These are phyloP conservation scores for Hycleus phaleratus DNA, from an alignment of 1,140 invertebrate species.

Conservation along the genomic window DNA sequence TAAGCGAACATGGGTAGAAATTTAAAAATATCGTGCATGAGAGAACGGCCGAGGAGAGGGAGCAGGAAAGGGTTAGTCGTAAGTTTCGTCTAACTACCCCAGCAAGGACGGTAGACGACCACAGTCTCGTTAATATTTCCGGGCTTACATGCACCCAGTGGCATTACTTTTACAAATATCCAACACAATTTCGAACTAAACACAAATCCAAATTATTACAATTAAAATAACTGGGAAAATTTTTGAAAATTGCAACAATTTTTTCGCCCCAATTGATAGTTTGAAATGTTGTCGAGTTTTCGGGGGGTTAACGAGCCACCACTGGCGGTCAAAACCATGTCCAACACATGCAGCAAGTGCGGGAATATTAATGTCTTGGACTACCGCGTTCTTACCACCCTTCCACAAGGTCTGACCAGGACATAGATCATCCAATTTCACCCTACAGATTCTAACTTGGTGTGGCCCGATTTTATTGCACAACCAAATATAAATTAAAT, in stretches of 20 bases:
- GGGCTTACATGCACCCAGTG: slow-evolving; percentile 7
- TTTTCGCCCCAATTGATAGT: no score
- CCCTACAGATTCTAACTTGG: slow-evolving; percentile 18
- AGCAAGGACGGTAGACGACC: slow-evolving; percentile 16
- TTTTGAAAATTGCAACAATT: no score
- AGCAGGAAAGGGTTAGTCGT: slow-evolving; percentile 22
- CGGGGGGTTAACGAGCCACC: slow-evolving; percentile 11
- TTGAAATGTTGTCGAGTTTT: neutral
- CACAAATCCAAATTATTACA: no score
- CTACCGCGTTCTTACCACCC: slow-evolving; percentile 37
- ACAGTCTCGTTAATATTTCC: slow-evolving; percentile 13
- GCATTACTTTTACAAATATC: neutral
- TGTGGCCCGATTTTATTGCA: slow-evolving; percentile 40
- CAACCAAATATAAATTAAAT: slow-evolving; percentile 42
- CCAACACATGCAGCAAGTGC: slow-evolving; percentile 35
- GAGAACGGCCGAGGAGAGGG: neutral
- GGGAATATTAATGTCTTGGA: slow-evolving; percentile 41
- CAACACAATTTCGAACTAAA: no score
- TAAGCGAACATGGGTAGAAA: slow-evolving; percentile 19
- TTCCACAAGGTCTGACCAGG: slow-evolving; percentile 33
- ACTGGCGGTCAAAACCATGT: slow-evolving; percentile 25
- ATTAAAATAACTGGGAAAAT: no score
- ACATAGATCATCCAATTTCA: slow-evolving; percentile 35
- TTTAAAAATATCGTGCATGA: slow-evolving; percentile 20
- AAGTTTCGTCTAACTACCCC: slow-evolving; percentile 23